Conservation (phyloP, 2,113 vertebrate species). For the Atractosteus spatula region DNA sequence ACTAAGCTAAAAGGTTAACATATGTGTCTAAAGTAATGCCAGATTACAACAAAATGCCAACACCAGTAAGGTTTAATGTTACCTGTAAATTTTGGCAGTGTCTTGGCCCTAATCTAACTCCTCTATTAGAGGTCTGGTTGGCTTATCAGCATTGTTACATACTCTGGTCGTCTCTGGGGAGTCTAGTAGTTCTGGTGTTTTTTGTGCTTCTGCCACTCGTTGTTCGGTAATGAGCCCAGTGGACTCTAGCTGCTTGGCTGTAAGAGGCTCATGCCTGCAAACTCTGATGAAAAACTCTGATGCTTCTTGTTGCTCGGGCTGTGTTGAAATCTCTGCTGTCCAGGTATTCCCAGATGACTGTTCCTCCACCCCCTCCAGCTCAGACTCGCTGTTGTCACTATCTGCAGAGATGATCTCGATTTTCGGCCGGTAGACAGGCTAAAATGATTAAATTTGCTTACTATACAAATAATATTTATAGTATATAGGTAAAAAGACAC, state of each 20-base stretch:
- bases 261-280: constrained; percentile 9
- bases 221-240: constrained; percentile 14
- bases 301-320: background rate
- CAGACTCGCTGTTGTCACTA: constrained; percentile 35
- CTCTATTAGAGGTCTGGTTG: constrained; percentile 46
- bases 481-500: too few species aligned
- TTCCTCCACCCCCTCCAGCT: constrained; percentile 31
- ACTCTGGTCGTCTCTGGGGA: constrained; percentile 10
- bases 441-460: constrained; percentile 4
- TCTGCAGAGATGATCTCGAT: constrained; percentile 69
- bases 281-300: constrained; percentile 21
- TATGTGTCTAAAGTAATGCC: too few species aligned
- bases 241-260: background rate
- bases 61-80: too few species aligned
- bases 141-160: background rate
- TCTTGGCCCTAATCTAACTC: constrained; percentile 48
- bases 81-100: too few species aligned
- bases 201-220: constrained; percentile 9
- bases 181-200: constrained; percentile 5
- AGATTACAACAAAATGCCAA: too few species aligned
- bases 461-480: too few species aligned
- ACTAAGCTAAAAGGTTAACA: too few species aligned
- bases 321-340: background rate
- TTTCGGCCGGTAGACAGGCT: constrained; percentile 57
- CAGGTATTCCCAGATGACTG: background rate